These are phyloP conservation scores for Teinopalpus imperialis DNA, from an alignment of 2,888 invertebrate genomes.

Conservation along the genomic window DNA sequence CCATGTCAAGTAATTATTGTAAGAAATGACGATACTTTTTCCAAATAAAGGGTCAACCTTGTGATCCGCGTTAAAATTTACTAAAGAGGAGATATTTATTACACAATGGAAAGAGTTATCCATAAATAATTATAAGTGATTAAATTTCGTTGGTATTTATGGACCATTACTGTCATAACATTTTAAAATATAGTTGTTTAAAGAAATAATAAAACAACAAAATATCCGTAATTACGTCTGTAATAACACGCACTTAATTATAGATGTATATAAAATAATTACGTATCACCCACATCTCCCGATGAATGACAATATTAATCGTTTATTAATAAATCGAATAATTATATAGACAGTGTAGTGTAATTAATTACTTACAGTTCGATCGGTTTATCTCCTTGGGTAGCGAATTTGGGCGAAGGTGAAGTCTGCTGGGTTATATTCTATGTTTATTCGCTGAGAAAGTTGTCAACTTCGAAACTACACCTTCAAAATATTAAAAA, in stretches of 20 bases:
- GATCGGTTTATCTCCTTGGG: slow-evolving; percentile 1
- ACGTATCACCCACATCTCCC: no score
- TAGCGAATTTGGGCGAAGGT: slow-evolving; percentile 3
- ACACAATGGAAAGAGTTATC: slow-evolving; percentile 5
- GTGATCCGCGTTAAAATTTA: slow-evolving; percentile 5
- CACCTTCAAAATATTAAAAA: slow-evolving; percentile 1
- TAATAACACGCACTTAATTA: neutral
- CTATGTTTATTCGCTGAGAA: slow-evolving; percentile 3
- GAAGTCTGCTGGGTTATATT: neutral
- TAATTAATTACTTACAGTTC: slow-evolving; percentile 16
- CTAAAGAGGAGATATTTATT: slow-evolving; percentile 14
- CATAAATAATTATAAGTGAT: slow-evolving; percentile 10
- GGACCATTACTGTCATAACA: slow-evolving; percentile 10
- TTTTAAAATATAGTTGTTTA: slow-evolving; percentile 8
- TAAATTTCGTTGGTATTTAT: slow-evolving; percentile 5
- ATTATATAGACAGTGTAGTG: no score
- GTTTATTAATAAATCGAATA: no score
- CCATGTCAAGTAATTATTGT: no score
- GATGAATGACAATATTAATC: no score
- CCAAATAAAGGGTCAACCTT: slow-evolving; percentile 14
- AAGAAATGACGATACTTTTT: slow-evolving; percentile 2
- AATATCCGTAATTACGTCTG: neutral
- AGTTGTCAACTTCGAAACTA: slow-evolving; percentile 1
- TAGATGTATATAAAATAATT: no score
- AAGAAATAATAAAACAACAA: slow-evolving; percentile 6